Conservation (phyloP, 2,888 invertebrate genomes). For the Synergus laeviventris region DNA sequence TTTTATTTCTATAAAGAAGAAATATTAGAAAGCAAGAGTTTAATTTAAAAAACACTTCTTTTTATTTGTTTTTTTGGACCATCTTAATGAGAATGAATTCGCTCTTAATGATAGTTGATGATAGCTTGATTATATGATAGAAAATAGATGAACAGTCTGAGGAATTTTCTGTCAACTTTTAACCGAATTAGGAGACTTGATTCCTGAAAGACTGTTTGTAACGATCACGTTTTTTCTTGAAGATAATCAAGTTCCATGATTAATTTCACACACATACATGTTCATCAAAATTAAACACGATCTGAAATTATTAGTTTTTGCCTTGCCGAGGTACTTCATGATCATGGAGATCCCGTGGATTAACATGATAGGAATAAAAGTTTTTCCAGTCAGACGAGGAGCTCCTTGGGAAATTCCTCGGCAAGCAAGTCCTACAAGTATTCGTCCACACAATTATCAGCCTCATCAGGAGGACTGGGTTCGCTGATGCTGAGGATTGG, state of each 20-base stretch:
- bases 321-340: conserved; percentile 23
- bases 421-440: conserved; percentile 79
- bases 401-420: conserved; percentile 73
- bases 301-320: neutral
- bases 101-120: neutral
- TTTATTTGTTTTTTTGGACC: conserved; percentile 12
- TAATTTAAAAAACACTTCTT: too few species aligned
- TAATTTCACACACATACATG: conserved; percentile 8
- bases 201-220: neutral
- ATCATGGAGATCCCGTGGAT: neutral
- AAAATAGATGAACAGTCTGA: conserved; percentile 16
- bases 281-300: neutral
- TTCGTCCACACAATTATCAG: conserved; percentile 79
- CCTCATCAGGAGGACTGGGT: conserved; percentile 87
- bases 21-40: too few species aligned
- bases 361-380: neutral
- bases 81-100: conserved; percentile 1
- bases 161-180: neutral
- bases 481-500: conserved; percentile 88
- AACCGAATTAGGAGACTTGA: neutral
- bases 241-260: conserved; percentile 18
- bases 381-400: conserved; percentile 67
- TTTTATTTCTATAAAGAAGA: too few species aligned
- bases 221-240: conserved; percentile 1
- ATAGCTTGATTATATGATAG: conserved; percentile 12